Percentiles rank a stretch among this genome's conserved stretches.
phyloP scores from a whole-genome alignment of 2,113 vertebrate species.

The Emberiza fucata region DNA sequence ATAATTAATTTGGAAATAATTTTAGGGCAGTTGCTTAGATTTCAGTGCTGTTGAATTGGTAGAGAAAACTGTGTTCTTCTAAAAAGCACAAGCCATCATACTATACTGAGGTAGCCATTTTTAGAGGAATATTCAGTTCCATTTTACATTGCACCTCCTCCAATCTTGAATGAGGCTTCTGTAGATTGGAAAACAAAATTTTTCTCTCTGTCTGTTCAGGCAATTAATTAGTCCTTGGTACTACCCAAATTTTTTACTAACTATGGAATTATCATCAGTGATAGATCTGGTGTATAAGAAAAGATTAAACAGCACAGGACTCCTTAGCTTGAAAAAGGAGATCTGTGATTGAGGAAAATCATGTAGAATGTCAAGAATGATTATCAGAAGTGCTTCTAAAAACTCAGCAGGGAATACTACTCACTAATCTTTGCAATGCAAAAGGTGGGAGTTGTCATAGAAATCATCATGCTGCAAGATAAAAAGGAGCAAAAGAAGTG shows the following conservation, averaged over 20 bases:
- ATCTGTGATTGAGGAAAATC: conserved; percentile 1
- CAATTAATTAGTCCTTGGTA: background rate
- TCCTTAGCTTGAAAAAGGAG: background rate
- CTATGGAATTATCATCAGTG: background rate
- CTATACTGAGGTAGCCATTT: background rate
- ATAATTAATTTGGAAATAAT: background rate
- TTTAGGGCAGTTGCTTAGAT: background rate
- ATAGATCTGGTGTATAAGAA: background rate
- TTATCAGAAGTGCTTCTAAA: conserved; percentile 36
- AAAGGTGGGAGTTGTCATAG: background rate
- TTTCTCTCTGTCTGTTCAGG: background rate
- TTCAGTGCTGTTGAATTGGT: background rate
- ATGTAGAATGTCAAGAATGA: conserved; percentile 15
- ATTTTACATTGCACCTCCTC: background rate
- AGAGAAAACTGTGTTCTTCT: background rate
- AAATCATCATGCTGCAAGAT: background rate
- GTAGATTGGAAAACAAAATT: background rate
- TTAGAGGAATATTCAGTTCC: background rate
- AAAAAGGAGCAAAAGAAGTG: background rate
- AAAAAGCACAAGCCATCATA: background rate
- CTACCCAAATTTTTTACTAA: background rate
- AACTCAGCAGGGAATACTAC: background rate
- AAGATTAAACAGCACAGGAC: background rate
- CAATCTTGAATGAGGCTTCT: background rate
- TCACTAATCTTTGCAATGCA: background rate